These are phyloP conservation scores for Alviniconcha marisindica DNA, from an alignment of 1,140 invertebrate species.

Conservation along the genomic window DNA sequence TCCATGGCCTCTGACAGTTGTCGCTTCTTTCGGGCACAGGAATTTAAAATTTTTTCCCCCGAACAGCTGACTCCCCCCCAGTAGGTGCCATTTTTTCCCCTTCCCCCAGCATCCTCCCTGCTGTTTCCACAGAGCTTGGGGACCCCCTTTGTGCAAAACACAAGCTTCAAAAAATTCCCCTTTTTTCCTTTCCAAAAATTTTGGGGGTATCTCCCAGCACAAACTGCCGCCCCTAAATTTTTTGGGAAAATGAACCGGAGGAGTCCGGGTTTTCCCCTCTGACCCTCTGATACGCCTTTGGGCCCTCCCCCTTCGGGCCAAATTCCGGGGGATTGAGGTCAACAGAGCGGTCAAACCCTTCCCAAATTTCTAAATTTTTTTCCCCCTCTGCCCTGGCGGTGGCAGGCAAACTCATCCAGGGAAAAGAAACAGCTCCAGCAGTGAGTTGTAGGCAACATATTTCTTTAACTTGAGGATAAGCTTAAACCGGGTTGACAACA, in stretches of 20 bases:
- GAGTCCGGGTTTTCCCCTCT: neutral
- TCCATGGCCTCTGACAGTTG: constrained; percentile 46
- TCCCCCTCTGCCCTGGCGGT: constrained; percentile 62
- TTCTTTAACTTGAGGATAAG: constrained; percentile 88
- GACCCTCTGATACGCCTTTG: neutral
- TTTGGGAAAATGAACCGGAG: neutral
- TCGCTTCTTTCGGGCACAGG: neutral
- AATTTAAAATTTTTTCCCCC: too few relatives aligned
- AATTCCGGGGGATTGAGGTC: constrained; percentile 3
- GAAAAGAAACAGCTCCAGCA: constrained; percentile 85
- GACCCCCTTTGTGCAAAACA: neutral
- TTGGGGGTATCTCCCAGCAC: neutral
- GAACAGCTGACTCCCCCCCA: neutral
- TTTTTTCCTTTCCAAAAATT: neutral
- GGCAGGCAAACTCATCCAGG: constrained; percentile 87
- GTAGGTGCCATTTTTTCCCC: neutral
- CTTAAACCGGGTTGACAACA: constrained; percentile 81
- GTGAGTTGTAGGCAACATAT: constrained; percentile 80
- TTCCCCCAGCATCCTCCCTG: neutral
- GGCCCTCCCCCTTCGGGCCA: neutral
- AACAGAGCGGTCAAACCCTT: constrained; percentile 32
- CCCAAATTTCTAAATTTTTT: constrained; percentile 42
- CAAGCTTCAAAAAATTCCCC: neutral
- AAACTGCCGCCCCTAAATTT: neutral
- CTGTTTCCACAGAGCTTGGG: constrained; percentile 5